A percentile compares a stretch with the other conserved stretches of the same genome.
Conservation (phyloP, 2,888 invertebrate species). For the Aphrophora alni region DNA sequence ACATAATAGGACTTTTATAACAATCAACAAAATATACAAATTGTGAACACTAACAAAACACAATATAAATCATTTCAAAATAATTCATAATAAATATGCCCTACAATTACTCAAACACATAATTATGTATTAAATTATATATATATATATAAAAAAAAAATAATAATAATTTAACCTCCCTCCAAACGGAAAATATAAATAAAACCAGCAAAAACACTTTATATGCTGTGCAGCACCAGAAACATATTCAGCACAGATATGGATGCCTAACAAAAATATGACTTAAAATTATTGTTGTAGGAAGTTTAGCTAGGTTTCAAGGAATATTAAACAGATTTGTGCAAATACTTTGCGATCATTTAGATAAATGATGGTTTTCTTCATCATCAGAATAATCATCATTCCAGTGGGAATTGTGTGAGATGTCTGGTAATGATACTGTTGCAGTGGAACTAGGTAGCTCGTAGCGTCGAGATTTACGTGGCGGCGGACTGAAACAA, state of each 20-base stretch:
- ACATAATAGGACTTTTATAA: not conserved
- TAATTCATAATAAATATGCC: not conserved
- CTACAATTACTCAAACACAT: not conserved
- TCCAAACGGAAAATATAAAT: not conserved
- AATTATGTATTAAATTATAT: no score
- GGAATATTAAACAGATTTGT: not conserved
- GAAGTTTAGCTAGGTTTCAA: not conserved
- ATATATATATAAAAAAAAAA: no score
- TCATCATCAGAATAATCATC: conserved; percentile 44
- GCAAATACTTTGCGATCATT: not conserved
- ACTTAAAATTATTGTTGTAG: not conserved
- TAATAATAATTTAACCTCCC: not conserved
- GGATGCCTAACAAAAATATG: not conserved
- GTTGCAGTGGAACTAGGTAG: conserved; percentile 43
- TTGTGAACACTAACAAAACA: not conserved
- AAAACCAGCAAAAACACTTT: not conserved
- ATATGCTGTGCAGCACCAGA: not conserved
- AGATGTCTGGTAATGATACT: not conserved
- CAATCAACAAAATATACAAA: not conserved
- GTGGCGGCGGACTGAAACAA: conserved; percentile 59
- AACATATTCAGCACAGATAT: not conserved
- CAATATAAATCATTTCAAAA: not conserved
- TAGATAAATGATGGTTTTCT: conserved; percentile 21
- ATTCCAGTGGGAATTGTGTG: not conserved
- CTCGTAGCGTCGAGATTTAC: conserved; percentile 59